phyloP scores from a whole-genome alignment of 1,140 invertebrate genomes.

The Marisa cornuarietis region DNA sequence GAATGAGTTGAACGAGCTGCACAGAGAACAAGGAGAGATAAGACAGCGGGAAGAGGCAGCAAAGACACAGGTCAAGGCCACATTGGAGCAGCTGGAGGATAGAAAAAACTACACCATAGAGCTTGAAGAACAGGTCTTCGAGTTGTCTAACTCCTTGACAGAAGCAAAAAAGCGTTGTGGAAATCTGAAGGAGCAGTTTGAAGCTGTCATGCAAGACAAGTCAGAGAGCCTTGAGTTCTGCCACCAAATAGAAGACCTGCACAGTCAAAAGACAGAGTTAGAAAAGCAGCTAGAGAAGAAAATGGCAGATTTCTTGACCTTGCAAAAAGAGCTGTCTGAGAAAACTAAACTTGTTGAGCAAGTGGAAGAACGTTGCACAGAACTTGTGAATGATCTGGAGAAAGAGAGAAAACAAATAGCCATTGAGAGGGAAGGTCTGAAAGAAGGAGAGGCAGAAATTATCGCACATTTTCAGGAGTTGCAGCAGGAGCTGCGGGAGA shows the following conservation, averaged over 20 bases:
- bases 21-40: slow-evolving; percentile 29
- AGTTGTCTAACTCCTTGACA: slow-evolving; percentile 51
- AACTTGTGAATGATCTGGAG: neutral
- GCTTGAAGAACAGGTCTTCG: slow-evolving; percentile 52
- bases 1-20: slow-evolving; percentile 26
- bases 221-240: slow-evolving; percentile 2
- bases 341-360: neutral
- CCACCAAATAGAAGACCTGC: slow-evolving; percentile 29
- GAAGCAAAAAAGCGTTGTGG: slow-evolving; percentile 49
- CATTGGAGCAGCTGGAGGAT: slow-evolving; percentile 41
- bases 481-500: neutral
- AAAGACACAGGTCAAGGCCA: slow-evolving; percentile 19
- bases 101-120: slow-evolving; percentile 48
- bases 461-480: neutral
- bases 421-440: neutral
- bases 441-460: neutral
- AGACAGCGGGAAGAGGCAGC: slow-evolving; percentile 27
- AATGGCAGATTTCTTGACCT: neutral
- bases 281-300: neutral
- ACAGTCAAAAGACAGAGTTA: slow-evolving; percentile 8
- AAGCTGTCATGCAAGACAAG: neutral
- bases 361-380: neutral
- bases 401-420: neutral
- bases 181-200: slow-evolving; percentile 38
- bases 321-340: neutral